These are phyloP conservation scores for Micrastur ruficollis DNA, from an alignment of 2,797 vertebrate species.

Conservation along the genomic window DNA sequence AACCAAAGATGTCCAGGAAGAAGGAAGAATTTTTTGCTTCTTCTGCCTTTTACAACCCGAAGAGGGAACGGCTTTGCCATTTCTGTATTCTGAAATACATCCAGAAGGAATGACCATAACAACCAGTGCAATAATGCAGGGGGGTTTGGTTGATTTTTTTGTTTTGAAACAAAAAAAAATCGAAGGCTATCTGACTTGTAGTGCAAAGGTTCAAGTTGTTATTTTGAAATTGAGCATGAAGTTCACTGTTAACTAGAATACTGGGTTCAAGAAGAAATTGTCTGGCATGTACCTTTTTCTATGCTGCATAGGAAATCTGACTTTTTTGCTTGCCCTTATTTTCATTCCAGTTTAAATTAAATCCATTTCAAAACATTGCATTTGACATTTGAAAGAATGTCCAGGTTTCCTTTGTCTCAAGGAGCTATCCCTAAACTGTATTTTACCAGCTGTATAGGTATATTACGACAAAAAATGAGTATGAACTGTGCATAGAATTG, in stretches of 20 bases:
- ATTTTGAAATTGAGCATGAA: not conserved
- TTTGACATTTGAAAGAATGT: not conserved
- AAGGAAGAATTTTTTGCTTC: not conserved
- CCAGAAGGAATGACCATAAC: not conserved
- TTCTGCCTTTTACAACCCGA: not conserved
- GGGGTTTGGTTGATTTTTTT: not conserved
- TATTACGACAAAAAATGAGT: not conserved
- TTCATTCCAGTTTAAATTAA: not conserved
- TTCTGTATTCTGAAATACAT: not conserved
- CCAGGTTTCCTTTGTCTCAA: not conserved
- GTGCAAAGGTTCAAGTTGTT: not conserved
- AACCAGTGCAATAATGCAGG: not conserved
- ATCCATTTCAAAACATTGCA: not conserved
- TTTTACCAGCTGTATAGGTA: not conserved
- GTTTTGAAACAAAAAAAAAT: not conserved
- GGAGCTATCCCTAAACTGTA: not conserved
- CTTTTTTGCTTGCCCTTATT: not conserved
- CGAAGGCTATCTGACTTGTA: not conserved
- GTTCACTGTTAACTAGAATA: not conserved
- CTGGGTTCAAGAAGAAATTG: not conserved
- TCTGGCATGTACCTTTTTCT: not conserved
- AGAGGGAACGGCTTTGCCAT: not conserved
- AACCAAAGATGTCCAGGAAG: not conserved
- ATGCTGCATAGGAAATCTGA: not conserved
- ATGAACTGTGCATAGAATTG: not conserved